Conservation (phyloP, 2,888 invertebrate species). For the Drosophila fulvimacula region DNA sequence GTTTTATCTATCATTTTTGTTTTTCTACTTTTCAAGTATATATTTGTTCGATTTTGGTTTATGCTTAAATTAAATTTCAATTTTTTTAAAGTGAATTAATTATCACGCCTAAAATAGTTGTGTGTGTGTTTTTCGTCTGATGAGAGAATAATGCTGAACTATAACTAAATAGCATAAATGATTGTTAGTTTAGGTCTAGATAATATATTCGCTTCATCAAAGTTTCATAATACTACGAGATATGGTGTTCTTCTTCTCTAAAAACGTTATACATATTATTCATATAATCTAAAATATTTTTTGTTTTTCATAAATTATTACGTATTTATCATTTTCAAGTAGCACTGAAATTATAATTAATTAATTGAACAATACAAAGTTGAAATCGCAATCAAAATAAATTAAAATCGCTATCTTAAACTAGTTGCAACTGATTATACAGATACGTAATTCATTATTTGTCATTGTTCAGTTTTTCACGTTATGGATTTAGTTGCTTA, state of each 20-base stretch:
- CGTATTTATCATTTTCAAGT: constrained; percentile 46
- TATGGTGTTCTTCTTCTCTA: constrained; percentile 62
- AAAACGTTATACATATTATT: constrained; percentile 30
- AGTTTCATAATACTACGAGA: constrained; percentile 54
- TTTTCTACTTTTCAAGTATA: constrained; percentile 69
- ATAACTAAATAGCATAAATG: constrained; percentile 34
- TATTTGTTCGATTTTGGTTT: constrained; percentile 10
- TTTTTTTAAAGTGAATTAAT: constrained; percentile 50
- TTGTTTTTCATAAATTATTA: constrained; percentile 33
- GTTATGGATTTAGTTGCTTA: constrained; percentile 65
- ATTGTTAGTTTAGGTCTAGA: constrained; percentile 31
- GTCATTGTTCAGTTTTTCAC: constrained; percentile 75
- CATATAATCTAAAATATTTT: constrained; percentile 15
- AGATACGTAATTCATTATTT: constrained; percentile 72
- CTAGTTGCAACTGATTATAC: constrained; percentile 53
- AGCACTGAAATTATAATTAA: constrained; percentile 23
- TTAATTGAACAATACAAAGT: neutral
- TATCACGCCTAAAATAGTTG: constrained; percentile 67
- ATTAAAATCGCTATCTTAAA: constrained; percentile 39
- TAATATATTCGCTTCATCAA: constrained; percentile 9
- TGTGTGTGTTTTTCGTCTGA: neutral
- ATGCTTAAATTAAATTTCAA: constrained; percentile 36
- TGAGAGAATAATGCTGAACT: constrained; percentile 19
- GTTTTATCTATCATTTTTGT: constrained; percentile 44
- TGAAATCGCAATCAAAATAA: constrained; percentile 12